Percentiles rank a stretch among this genome's conserved stretches.
Conservation (phyloP, 2,888 invertebrate genomes). For the Schizotus pectinicornis region DNA sequence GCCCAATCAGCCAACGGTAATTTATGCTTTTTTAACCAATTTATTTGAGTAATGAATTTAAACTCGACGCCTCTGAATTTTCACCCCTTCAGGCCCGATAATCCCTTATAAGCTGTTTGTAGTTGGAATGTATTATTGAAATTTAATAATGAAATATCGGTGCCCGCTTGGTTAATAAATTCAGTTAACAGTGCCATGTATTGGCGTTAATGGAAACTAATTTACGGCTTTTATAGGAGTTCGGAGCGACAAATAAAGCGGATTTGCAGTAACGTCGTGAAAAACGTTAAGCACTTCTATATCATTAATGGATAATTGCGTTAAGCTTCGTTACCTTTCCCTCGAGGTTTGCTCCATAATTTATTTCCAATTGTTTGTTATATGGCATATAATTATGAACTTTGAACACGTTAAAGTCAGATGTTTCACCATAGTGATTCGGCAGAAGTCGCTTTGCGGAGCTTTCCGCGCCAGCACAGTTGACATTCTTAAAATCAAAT, state of each 20-base stretch:
- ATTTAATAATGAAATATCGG: constrained; percentile 2
- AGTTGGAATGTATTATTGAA: neutral
- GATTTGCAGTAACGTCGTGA: no score
- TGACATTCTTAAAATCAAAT: constrained; percentile 29
- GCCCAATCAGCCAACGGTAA: neutral
- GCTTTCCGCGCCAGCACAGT: neutral
- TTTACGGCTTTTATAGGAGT: neutral
- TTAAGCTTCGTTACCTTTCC: no score
- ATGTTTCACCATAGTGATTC: neutral
- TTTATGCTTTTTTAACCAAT: constrained; percentile 10
- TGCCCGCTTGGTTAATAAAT: constrained; percentile 3
- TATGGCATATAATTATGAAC: neutral
- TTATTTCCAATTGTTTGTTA: no score
- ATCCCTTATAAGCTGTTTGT: no score
- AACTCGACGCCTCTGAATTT: neutral
- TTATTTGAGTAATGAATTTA: neutral
- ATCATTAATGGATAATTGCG: no score
- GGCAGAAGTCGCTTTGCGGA: neutral
- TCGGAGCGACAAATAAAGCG: neutral
- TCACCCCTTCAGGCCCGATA: no score
- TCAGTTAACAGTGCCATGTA: constrained; percentile 3
- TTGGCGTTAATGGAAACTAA: constrained; percentile 7
- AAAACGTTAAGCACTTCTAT: no score
- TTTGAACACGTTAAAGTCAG: neutral
- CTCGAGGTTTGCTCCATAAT: no score